Evolutionary conservation across 2,113 vertebrate genomes (phyloP).

Genomic region (Austrofundulus limnaeus): DNA sequence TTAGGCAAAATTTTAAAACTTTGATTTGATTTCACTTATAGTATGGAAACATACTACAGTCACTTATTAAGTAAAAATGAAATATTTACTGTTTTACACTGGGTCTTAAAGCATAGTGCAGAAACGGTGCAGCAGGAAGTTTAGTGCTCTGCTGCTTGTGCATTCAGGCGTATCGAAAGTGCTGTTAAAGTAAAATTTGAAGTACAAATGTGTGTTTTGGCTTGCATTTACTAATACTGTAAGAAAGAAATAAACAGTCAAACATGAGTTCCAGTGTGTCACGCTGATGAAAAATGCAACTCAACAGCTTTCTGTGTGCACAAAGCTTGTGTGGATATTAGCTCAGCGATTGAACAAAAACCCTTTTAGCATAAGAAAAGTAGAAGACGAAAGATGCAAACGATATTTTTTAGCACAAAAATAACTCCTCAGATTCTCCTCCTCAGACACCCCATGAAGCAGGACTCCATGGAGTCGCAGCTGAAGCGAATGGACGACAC

Average conservation of each 20-base stretch:
- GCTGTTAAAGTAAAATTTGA: background rate
- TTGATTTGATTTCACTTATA: background rate
- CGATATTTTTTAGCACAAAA: background rate
- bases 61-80: background rate
- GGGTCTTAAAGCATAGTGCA: background rate
- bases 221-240: background rate
- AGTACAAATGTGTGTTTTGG: background rate
- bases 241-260: too few relatives aligned
- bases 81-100: background rate
- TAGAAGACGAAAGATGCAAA: slow-evolving; percentile 4
- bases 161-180: background rate
- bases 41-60: background rate
- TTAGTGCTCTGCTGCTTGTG: background rate
- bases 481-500: slow-evolving; percentile 94
- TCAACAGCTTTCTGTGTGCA: background rate
- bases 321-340: background rate
- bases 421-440: slow-evolving; percentile 22
- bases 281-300: background rate
- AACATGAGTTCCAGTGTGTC: background rate
- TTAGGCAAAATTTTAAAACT: background rate
- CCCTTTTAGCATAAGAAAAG: background rate
- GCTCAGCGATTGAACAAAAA: background rate
- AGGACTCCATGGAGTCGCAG: slow-evolving; percentile 96
- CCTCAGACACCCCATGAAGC: slow-evolving; percentile 88
- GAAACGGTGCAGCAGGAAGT: background rate